Evolutionary conservation across 2,797 vertebrate genomes (phyloP), one percentile per base, ranked within the genome.

Genomic region (Mormyrus proboscirostris): DNA sequence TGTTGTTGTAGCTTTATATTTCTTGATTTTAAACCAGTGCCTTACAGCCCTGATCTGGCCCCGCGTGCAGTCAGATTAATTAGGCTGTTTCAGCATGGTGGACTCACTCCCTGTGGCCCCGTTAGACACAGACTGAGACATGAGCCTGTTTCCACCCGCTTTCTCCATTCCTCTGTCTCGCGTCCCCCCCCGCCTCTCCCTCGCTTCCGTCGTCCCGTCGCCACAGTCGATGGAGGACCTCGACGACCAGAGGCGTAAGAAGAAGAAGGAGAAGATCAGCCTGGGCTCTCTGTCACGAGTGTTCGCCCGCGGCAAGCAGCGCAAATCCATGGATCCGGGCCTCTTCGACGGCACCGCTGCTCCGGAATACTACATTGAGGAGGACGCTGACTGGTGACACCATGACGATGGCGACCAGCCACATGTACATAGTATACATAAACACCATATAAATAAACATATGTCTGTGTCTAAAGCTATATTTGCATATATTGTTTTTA

Each of bases 211-310:
- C 49, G 62, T 53, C 50, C 51, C 69, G 73, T 86, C 88, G 0
- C 50, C 69, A 0, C 94, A 99, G 98, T 99, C 98, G 94, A 97
- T 99, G 96, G 98, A 99, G 95, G 98, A 99, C 92, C 96, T 99
- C 93, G 98, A 99, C 95, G 98, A 99, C 95, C 98, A 99, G 96
- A 99, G 98, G 95, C 96, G 97, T 96, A 99, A 98, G 96, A 99
- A 99, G 95, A 99, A 99, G 95, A 99, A 99, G 94, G 98, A 99
- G 95, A 99, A 99, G 95, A 98, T 99, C 97, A 97, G 97, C 88
- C 97, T 99, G 5, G 98, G 98, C 91, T 99, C 98, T 90, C 97
- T 99, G 93, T 99, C 98, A 4, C 96, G 98, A 84, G 98, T 99
- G 86, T 99, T 99, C 53, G 97, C 97, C 94, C 96, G 98, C 92